Percentiles rank a stretch among this genome's conserved stretches.
Conservation (phyloP, 2,888 invertebrate species). For the Entomobrya multifasciata region DNA sequence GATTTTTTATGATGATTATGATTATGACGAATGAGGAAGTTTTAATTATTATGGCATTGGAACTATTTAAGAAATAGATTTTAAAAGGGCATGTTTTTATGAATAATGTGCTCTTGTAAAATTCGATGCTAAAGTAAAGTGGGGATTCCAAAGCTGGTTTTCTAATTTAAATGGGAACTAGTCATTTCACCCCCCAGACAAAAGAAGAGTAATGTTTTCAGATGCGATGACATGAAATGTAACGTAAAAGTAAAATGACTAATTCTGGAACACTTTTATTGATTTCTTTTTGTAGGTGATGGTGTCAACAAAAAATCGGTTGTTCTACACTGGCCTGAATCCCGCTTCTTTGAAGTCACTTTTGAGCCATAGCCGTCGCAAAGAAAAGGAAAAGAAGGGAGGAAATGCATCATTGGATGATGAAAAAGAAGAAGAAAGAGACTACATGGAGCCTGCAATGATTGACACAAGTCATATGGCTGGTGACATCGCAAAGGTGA, state of each 20-base stretch:
- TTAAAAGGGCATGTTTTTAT: neutral
- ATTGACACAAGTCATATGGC: slow-evolving; percentile 86
- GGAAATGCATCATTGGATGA: slow-evolving; percentile 61
- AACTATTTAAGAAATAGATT: neutral
- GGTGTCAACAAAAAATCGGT: slow-evolving; percentile 77
- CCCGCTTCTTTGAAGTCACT: slow-evolving; percentile 77
- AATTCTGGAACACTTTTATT: no score
- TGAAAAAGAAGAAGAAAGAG: slow-evolving; percentile 77
- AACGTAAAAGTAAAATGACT: neutral
- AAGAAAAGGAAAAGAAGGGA: slow-evolving; percentile 61
- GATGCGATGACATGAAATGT: no score
- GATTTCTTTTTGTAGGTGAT: slow-evolving; percentile 75
- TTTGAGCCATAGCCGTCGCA: slow-evolving; percentile 68
- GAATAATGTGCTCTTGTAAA: neutral
- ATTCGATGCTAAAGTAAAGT: slow-evolving; percentile 64
- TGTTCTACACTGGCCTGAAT: slow-evolving; percentile 79
- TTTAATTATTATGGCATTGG: slow-evolving; percentile 18
- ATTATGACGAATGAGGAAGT: no score
- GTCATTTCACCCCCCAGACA: slow-evolving; percentile 71
- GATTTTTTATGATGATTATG: no score
- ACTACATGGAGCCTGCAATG: slow-evolving; percentile 85
- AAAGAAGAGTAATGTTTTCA: neutral
- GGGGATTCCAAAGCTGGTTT: slow-evolving; percentile 71
- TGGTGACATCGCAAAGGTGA: slow-evolving; percentile 84
- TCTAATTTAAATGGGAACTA: slow-evolving; percentile 47